A percentile compares a stretch with the other conserved stretches of the same genome.
These are phyloP conservation scores for Lobophora halterata DNA, from an alignment of 2,888 invertebrate genomes.

Conservation along the genomic window DNA sequence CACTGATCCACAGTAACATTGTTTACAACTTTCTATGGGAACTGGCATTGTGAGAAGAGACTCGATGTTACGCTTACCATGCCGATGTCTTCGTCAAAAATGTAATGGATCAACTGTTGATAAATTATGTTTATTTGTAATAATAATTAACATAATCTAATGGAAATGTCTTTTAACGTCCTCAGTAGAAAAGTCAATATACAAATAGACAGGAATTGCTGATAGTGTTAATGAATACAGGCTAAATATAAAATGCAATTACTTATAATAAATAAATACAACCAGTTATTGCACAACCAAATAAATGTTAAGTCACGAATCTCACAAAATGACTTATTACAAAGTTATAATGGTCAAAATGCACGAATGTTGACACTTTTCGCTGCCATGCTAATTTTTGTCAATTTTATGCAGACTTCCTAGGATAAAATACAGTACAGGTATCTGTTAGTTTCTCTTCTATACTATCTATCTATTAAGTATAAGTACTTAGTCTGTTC, in stretches of 20 bases:
- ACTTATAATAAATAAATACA: too few relatives aligned
- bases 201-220: too few relatives aligned
- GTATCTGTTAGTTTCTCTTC: too few relatives aligned
- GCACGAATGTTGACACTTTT: slow-evolving; percentile 24
- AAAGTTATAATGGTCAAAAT: slow-evolving; percentile 19
- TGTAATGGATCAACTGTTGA: neutral
- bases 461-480: too few relatives aligned
- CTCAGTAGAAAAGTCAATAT: too few relatives aligned
- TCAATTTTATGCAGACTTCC: slow-evolving; percentile 5
- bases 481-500: too few relatives aligned
- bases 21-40: slow-evolving; percentile 72
- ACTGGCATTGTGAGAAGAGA: slow-evolving; percentile 49
- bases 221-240: too few relatives aligned
- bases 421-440: too few relatives aligned
- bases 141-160: too few relatives aligned
- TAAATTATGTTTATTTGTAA: too few relatives aligned
- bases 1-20: slow-evolving; percentile 22
- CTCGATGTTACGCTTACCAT: slow-evolving; percentile 8
- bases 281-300: neutral
- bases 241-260: too few relatives aligned
- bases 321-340: slow-evolving; percentile 10
- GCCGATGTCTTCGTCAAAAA: slow-evolving; percentile 9
- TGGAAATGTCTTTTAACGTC: too few relatives aligned
- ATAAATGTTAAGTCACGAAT: slow-evolving; percentile 5
- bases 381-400: slow-evolving; percentile 18